These are phyloP conservation scores for Caenorhabditis brenneri DNA, from an alignment of 1,140 invertebrate species.

Conservation along the genomic window DNA sequence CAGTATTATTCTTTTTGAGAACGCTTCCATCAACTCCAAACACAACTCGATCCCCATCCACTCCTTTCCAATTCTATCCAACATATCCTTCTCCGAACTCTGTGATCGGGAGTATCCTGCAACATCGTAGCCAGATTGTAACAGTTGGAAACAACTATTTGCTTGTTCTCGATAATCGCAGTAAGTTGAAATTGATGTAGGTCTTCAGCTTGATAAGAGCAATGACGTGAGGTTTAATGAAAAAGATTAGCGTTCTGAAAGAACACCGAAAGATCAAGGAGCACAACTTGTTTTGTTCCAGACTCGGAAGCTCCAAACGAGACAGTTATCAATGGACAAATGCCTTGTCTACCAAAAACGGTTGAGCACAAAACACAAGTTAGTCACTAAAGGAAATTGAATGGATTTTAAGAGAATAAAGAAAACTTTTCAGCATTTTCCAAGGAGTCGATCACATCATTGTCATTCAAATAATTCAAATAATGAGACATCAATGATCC, in stretches of 20 bases:
- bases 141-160: conserved; percentile 13
- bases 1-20: neutral
- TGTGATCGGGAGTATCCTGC: neutral
- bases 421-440: neutral
- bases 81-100: conserved; percentile 19
- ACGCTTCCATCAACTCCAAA: neutral
- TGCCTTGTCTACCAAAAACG: neutral
- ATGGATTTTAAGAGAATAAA: neutral
- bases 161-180: conserved; percentile 13
- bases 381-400: neutral
- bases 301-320: neutral
- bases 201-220: neutral
- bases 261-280: neutral
- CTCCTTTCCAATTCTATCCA: neutral
- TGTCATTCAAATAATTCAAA: neutral
- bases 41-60: neutral
- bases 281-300: neutral
- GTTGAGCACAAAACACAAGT: neutral
- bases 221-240: neutral
- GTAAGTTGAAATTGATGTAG: neutral
- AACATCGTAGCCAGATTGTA: conserved; percentile 12
- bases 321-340: neutral
- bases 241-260: neutral
- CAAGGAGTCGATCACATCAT: neutral
- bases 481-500: neutral